These are phyloP conservation scores for Acheta domesticus DNA, from an alignment of 2,888 invertebrate species.

Conservation along the genomic window DNA sequence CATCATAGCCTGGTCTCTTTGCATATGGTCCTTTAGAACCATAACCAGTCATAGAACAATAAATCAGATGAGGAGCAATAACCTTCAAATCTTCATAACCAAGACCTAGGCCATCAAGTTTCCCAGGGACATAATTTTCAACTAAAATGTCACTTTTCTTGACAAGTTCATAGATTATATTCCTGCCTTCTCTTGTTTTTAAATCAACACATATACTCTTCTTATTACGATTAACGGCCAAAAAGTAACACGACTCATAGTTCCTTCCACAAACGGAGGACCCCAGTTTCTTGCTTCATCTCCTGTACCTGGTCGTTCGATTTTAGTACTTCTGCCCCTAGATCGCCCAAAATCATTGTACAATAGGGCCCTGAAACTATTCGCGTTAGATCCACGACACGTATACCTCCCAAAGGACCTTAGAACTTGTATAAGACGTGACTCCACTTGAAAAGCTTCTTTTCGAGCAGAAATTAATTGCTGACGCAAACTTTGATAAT, in stretches of 20 bases:
- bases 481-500: no score
- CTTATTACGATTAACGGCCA: slow-evolving; percentile 90
- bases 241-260: slow-evolving; percentile 74
- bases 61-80: slow-evolving; percentile 76
- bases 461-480: background rate
- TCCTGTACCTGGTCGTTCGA: slow-evolving; percentile 77
- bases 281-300: slow-evolving; percentile 93
- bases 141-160: slow-evolving; percentile 79
- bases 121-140: slow-evolving; percentile 93
- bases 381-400: slow-evolving; percentile 76
- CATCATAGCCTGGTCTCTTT: slow-evolving; percentile 90
- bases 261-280: slow-evolving; percentile 73
- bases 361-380: slow-evolving; percentile 93
- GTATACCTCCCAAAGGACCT: slow-evolving; percentile 53
- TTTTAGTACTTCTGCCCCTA: slow-evolving; percentile 89
- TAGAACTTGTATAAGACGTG: background rate
- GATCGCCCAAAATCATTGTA: slow-evolving; percentile 87
- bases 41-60: slow-evolving; percentile 92
- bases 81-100: slow-evolving; percentile 72
- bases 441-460: background rate
- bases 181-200: slow-evolving; percentile 62
- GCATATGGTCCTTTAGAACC: slow-evolving; percentile 84
- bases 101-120: slow-evolving; percentile 68
- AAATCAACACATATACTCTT: slow-evolving; percentile 86
- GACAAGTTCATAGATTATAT: slow-evolving; percentile 68